Percentiles rank a stretch among this genome's conserved stretches.
These are phyloP conservation scores for Phalacrocorax pelagicus DNA, from an alignment of 2,113 vertebrate species.

Conservation along the genomic window DNA sequence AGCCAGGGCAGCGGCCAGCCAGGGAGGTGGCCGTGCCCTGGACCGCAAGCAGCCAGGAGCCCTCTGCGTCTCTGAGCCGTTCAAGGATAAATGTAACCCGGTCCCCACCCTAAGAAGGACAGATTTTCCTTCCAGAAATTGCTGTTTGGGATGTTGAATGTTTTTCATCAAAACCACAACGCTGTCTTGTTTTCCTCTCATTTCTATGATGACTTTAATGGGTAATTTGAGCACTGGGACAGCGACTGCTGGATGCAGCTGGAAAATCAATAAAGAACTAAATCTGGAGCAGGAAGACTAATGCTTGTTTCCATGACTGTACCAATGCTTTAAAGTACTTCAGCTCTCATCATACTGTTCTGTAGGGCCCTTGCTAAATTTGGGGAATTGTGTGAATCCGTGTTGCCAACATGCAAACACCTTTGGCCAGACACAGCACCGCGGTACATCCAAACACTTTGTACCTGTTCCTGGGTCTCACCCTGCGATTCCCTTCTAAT, in stretches of 20 bases:
- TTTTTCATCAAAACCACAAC: not conserved
- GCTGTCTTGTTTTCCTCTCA: not conserved
- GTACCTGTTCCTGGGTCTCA: not conserved
- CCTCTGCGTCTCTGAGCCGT: not conserved
- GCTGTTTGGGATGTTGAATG: not conserved
- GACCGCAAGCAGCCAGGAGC: not conserved
- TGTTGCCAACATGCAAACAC: fast-evolving
- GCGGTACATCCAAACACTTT: not conserved
- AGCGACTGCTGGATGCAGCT: not conserved
- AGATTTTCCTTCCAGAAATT: not conserved
- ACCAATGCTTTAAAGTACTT: not conserved
- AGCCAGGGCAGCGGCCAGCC: fast-evolving
- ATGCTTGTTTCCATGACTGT: not conserved
- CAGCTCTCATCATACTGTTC: not conserved
- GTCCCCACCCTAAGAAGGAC: not conserved
- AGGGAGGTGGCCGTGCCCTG: fast-evolving
- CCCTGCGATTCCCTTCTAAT: not conserved
- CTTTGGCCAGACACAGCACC: fast-evolving
- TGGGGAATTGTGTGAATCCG: not conserved
- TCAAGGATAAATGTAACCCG: not conserved
- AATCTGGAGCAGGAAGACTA: not conserved
- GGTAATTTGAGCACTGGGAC: not conserved
- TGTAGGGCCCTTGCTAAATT: not conserved
- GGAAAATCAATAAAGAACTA: constrained; percentile 38
- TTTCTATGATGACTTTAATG: not conserved